A percentile compares a stretch with the other conserved stretches of the same genome.
Evolutionary conservation across 2,888 invertebrate genomes (phyloP).

Genomic region (Drosophila lutescens): DNA sequence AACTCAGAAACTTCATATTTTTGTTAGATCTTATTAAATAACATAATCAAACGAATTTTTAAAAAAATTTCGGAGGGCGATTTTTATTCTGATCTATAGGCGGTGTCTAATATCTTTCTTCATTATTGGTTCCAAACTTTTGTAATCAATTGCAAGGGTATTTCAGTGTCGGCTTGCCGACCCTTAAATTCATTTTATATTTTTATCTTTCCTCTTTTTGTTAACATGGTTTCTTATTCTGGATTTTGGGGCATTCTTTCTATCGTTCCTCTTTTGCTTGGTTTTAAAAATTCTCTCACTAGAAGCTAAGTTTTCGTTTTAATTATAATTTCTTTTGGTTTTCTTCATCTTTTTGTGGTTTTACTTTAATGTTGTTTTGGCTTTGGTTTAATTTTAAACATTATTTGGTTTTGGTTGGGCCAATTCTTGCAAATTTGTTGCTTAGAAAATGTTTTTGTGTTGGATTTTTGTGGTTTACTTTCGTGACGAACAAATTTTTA

Average conservation of each 20-base stretch:
- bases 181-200: neutral
- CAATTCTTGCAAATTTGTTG: slow-evolving; percentile 55
- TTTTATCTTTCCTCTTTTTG: slow-evolving; percentile 15
- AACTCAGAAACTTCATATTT: too few species aligned
- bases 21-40: too few species aligned
- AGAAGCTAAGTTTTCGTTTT: slow-evolving; percentile 31
- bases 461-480: slow-evolving; percentile 34
- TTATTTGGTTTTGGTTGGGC: slow-evolving; percentile 40
- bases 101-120: neutral
- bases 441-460: slow-evolving; percentile 60
- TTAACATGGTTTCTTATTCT: slow-evolving; percentile 35
- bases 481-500: slow-evolving; percentile 48
- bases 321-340: slow-evolving; percentile 51
- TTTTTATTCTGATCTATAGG: neutral
- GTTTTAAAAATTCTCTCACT: slow-evolving; percentile 45
- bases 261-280: slow-evolving; percentile 18
- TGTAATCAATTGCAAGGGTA: slow-evolving; percentile 36
- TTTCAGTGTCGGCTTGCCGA: slow-evolving; percentile 34
- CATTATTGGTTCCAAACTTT: slow-evolving; percentile 13
- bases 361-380: slow-evolving; percentile 32
- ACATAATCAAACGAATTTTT: neutral
- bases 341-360: slow-evolving; percentile 31
- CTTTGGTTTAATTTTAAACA: slow-evolving; percentile 58
- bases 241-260: slow-evolving; percentile 10
- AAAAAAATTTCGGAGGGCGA: neutral